Evolutionary conservation across 2,113 vertebrate genomes (phyloP), one percentile per base, ranked within the genome.

Genomic region (Saguinus midas): DNA sequence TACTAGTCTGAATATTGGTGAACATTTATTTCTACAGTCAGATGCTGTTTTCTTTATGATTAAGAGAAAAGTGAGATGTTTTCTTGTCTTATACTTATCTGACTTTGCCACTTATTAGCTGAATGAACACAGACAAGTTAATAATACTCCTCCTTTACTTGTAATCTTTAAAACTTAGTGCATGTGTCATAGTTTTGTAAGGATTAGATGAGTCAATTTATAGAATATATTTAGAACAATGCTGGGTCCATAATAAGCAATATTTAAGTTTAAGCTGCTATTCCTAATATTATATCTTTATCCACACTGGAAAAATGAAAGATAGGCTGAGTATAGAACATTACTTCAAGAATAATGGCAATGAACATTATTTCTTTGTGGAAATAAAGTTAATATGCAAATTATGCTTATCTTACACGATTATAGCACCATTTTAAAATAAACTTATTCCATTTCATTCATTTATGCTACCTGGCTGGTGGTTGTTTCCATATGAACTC

Each of bases 271-370:
- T 97, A 92, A 66, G 17, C 14, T 92, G 75, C 50, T 86, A 10
- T 70, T 87, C n/a, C 4, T 97, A 14, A 66, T 87, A 48, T n/a
- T 90, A 75, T 92, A 0, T 45, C 58, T 52, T 81, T 52, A 70
- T 95, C 29, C 79, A 91, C 94, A 76, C 45, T 68, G 18, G 27
- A 91, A 50, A 88, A 94, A 85, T 76, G 72, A 86, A 70, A 85
- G 29, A 35, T 8, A 57, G 52, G 8, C 37, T 37, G 23, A 85
- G 17, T 70, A 1, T 16, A 37, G 45, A 37, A 37, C 16, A 86
- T 82, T 89, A 40, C n/a, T 85, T 75, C 23, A 93, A 78, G n/a
- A 93, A 92, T 66, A 70, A 79, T 57, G 55, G 11, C 32, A 58
- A 80, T 81, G 29, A 87, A 84, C 45, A 35, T 90, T 93, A 57